These are phyloP conservation scores for Bombus sibiricus DNA, from an alignment of 1,140 invertebrate species.

Conservation along the genomic window DNA sequence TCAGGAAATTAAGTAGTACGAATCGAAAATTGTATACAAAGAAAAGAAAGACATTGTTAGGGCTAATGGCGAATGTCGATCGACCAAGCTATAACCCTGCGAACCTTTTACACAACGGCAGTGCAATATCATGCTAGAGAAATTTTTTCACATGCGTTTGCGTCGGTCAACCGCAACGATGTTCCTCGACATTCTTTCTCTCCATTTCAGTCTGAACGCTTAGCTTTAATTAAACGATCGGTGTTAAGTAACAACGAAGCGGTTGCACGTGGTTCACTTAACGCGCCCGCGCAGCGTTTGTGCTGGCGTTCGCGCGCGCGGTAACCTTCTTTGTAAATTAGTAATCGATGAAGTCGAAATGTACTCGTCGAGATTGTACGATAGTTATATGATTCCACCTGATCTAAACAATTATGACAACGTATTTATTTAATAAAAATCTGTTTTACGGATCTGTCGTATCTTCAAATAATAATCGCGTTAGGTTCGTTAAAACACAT, in stretches of 20 bases:
- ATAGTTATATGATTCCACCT: conserved; percentile 51
- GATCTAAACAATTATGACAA: conserved; percentile 53
- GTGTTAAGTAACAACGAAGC: conserved; percentile 34
- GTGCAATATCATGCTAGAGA: conserved; percentile 55
- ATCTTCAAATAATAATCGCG: background rate
- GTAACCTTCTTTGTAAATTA: conserved; percentile 47
- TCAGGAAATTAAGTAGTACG: conserved; percentile 7
- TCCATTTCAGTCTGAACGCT: conserved; percentile 12
- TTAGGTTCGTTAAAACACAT: background rate
- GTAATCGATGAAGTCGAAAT: background rate
- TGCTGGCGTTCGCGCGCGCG: background rate
- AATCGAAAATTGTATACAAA: background rate
- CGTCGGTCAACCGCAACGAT: conserved; percentile 34
- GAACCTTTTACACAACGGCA: conserved; percentile 37
- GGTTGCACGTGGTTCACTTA: conserved; percentile 21
- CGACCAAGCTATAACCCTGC: conserved; percentile 22
- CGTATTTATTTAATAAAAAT: conserved; percentile 70
- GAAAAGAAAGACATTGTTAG: background rate
- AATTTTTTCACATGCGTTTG: conserved; percentile 20
- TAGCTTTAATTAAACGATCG: conserved; percentile 31
- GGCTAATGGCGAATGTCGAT: conserved; percentile 29
- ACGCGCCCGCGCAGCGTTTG: background rate
- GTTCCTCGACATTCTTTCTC: conserved; percentile 24
- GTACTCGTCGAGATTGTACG: conserved; percentile 41
- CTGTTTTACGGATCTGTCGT: conserved; percentile 52